These are phyloP conservation scores for Allobates femoralis DNA, from an alignment of 2,797 vertebrate genomes.

Conservation along the genomic window DNA sequence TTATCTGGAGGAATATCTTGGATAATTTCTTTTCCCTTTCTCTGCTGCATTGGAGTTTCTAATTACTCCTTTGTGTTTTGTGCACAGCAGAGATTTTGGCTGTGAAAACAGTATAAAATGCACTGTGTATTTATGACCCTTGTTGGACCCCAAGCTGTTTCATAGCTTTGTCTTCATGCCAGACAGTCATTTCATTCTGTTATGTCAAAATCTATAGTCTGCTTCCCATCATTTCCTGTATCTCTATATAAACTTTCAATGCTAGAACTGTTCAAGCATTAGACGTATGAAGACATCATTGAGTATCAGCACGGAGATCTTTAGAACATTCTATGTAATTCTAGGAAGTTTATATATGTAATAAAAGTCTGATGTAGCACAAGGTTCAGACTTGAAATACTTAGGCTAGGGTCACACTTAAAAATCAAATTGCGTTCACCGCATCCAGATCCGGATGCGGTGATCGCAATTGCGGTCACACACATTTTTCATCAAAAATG, in stretches of 20 bases:
- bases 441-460: no score
- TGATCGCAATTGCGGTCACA: no score
- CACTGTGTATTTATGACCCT: slow-evolving; percentile 60
- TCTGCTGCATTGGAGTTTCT: slow-evolving; percentile 53
- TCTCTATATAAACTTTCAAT: slow-evolving; percentile 48
- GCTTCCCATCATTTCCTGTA: slow-evolving; percentile 58
- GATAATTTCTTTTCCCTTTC: slow-evolving; percentile 37
- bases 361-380: no score
- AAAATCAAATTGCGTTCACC: no score
- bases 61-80: slow-evolving; percentile 62
- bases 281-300: slow-evolving; percentile 31
- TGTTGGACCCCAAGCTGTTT: slow-evolving; percentile 61
- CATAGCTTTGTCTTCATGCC: slow-evolving; percentile 56
- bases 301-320: not conserved
- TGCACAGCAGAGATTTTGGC: slow-evolving; percentile 49
- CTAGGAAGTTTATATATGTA: no score
- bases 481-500: no score
- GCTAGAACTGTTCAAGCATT: slow-evolving; percentile 29
- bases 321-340: not conserved
- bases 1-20: slow-evolving; percentile 56
- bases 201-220: slow-evolving; percentile 65
- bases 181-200: slow-evolving; percentile 62
- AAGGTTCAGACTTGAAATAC: no score
- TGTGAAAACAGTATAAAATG: slow-evolving; percentile 53
- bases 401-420: no score